Conservation (phyloP, 2,797 vertebrate genomes). For the Ptychobarbus kaznakovi region DNA sequence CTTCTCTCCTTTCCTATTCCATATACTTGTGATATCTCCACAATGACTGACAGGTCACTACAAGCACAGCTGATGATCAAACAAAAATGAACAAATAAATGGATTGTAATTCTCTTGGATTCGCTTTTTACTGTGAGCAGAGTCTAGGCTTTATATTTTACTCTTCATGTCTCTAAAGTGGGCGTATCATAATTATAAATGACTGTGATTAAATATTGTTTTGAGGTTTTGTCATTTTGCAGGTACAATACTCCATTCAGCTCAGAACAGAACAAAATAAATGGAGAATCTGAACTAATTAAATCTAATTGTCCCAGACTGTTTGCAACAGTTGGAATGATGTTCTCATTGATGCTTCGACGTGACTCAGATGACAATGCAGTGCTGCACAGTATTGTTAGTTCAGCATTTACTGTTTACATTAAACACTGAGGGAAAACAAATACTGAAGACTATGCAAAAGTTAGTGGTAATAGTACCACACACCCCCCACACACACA, state of each 20-base stretch:
- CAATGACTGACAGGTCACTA: slow-evolving; percentile 51
- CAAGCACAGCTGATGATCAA: slow-evolving; percentile 61
- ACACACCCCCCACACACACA: too few species aligned
- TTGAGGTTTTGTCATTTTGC: slow-evolving; percentile 35
- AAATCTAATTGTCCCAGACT: slow-evolving; percentile 5
- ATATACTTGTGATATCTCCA: slow-evolving; percentile 50
- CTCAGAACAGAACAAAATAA: slow-evolving; percentile 13
- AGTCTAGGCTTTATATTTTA: not conserved
- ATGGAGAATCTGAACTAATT: slow-evolving; percentile 13
- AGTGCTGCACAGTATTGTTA: not conserved
- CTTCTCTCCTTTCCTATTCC: slow-evolving; percentile 41
- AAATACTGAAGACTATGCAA: not conserved
- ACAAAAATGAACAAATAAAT: slow-evolving; percentile 53
- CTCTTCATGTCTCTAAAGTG: not conserved
- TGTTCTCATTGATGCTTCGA: not conserved
- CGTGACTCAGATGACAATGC: not conserved
- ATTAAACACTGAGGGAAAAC: not conserved
- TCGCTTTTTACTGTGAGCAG: slow-evolving; percentile 33
- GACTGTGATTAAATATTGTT: slow-evolving; percentile 22
- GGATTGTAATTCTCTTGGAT: slow-evolving; percentile 46
- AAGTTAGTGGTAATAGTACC: not conserved
- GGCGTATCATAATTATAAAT: slow-evolving; percentile 25
- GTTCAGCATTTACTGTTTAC: not conserved
- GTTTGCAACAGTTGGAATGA: not conserved
- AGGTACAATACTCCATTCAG: slow-evolving; percentile 7